Conservation (phyloP, 2,797 vertebrate genomes). For the Triplophysa bombifrons region DNA sequence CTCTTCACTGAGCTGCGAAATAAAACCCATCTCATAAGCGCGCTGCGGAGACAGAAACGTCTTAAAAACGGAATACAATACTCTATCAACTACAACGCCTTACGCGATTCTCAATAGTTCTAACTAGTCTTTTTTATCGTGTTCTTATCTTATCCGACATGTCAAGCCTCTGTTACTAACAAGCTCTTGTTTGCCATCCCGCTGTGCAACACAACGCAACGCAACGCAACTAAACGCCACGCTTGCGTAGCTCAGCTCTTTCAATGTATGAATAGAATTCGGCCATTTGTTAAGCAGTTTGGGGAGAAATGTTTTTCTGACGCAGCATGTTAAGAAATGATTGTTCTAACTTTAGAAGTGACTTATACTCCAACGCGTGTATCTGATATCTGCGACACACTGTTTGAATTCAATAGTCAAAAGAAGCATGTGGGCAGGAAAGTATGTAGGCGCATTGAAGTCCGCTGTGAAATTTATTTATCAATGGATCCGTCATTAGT, state of each 20-base stretch:
- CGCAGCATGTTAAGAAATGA: constrained; percentile 24
- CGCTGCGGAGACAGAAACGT: not conserved
- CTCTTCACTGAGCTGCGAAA: constrained; percentile 36
- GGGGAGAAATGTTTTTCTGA: constrained; percentile 4
- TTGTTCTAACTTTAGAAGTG: not conserved
- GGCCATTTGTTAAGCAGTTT: constrained; percentile 19
- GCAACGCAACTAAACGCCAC: constrained; percentile 51
- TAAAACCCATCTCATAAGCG: constrained; percentile 13
- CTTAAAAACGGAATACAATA: constrained; percentile 49
- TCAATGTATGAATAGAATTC: constrained; percentile 13
- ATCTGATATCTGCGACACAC: not conserved
- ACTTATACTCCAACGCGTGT: not conserved
- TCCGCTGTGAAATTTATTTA: constrained; percentile 34
- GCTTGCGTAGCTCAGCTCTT: constrained; percentile 28
- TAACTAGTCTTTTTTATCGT: not conserved
- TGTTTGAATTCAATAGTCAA: constrained; percentile 37
- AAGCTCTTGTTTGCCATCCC: constrained; percentile 51
- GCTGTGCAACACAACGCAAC: constrained; percentile 40
- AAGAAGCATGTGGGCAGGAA: constrained; percentile 20
- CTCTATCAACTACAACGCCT: constrained; percentile 25
- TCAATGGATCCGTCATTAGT: constrained; percentile 40
- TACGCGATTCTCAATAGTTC: constrained; percentile 1
- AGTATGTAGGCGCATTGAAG: not conserved
- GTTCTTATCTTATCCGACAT: constrained; percentile 41
- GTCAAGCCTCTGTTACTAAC: constrained; percentile 37